phyloP scores from a whole-genome alignment of 2,888 invertebrate genomes.

The Escarpia spicata region DNA sequence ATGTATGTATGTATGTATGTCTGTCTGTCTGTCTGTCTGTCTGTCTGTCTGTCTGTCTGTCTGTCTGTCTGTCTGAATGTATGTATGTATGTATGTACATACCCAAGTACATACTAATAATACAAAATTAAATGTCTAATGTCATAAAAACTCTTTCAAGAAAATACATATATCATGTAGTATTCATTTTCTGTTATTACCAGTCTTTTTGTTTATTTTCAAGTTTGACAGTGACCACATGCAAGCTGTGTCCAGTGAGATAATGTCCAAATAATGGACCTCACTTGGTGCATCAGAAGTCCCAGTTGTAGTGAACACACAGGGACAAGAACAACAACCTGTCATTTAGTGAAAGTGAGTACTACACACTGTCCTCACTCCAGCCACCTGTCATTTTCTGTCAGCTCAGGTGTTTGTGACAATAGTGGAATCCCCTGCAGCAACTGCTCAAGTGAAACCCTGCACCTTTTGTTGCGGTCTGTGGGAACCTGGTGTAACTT shows the following conservation, averaged over 20 bases:
- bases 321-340: neutral
- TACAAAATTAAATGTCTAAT: too few relatives aligned
- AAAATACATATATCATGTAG: too few relatives aligned
- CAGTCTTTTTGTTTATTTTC: too few relatives aligned
- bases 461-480: neutral
- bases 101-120: too few relatives aligned
- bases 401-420: neutral
- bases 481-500: neutral
- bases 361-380: neutral
- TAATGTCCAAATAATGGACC: neutral
- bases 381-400: neutral
- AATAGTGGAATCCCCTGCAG: neutral
- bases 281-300: neutral
- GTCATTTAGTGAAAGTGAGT: neutral
- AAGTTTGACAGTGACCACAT: too few relatives aligned
- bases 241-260: neutral
- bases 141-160: too few relatives aligned
- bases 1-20: too few relatives aligned
- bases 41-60: too few relatives aligned
- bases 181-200: too few relatives aligned
- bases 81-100: too few relatives aligned
- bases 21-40: too few relatives aligned
- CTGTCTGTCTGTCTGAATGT: too few relatives aligned
- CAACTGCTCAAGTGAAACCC: neutral
- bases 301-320: neutral